A percentile compares a stretch with the other conserved stretches of the same genome.
These are phyloP conservation scores for Dolichoris vasculosae DNA, from an alignment of 1,140 invertebrate species.

Conservation along the genomic window DNA sequence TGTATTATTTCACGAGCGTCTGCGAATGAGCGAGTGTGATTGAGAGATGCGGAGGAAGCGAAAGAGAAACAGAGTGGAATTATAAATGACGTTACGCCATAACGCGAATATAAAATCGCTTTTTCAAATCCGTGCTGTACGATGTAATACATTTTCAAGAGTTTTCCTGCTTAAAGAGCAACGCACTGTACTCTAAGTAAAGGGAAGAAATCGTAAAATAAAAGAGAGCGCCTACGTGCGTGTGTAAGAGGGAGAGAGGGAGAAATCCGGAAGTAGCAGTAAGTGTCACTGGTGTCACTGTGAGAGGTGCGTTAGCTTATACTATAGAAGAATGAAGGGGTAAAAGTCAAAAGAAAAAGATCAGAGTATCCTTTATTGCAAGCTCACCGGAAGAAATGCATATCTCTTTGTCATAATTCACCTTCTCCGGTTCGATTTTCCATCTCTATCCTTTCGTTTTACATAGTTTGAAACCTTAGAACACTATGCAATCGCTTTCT, in stretches of 20 bases:
- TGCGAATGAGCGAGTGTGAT: constrained; percentile 39
- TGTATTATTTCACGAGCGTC: constrained; percentile 59
- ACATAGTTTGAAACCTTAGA: constrained; percentile 7
- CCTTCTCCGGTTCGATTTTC: constrained; percentile 9
- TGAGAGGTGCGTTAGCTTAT: constrained; percentile 57
- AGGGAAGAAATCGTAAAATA: constrained; percentile 8
- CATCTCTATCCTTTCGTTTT: not conserved
- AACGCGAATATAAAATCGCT: constrained; percentile 61
- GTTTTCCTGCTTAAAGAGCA: constrained; percentile 1
- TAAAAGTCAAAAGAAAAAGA: not conserved
- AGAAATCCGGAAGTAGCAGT: constrained; percentile 11
- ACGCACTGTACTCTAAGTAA: not conserved
- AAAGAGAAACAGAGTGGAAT: constrained; percentile 42
- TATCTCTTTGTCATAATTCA: constrained; percentile 24
- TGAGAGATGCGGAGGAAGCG: constrained; percentile 49
- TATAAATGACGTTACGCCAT: constrained; percentile 57
- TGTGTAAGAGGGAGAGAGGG: constrained; percentile 18
- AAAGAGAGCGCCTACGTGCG: not conserved
- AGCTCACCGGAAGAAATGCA: constrained; percentile 56
- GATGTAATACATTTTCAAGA: constrained; percentile 64
- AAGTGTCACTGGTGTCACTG: constrained; percentile 58
- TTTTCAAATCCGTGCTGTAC: constrained; percentile 57
- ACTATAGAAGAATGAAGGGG: not conserved
- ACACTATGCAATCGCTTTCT: not conserved
- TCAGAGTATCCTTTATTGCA: constrained; percentile 57